Base-by-base conservation (phyloP, 2,888 invertebrate species). In the Drosophila macrothrix region DNA sequence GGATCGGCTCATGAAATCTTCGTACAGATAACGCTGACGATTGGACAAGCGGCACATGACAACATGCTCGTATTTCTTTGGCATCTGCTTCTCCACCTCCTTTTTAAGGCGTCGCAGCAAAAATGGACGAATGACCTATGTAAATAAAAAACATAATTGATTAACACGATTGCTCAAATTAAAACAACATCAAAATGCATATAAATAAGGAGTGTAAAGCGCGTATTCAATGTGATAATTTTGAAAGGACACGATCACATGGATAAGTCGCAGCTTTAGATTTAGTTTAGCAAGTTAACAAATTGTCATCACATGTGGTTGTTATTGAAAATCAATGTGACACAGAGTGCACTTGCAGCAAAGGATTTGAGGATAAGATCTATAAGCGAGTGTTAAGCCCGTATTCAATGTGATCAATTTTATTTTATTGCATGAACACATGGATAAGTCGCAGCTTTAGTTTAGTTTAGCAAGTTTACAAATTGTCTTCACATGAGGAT, bases 1-100 rank as follows among this genome's bases (percentile, higher is more conserved):
- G 91, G 99, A 96, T 90, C 98, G 96, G 63, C 98, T 96, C 99
- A 99, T 99, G 94, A 99, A 99, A 94, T 99, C 99, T 94, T 99
- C 99, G 94, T 99, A 99, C 70, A 99, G 95, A 94, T 96, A 99
- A 78, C 99, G 95, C 94, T 99, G 99, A 43, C 99, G 95, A 94
- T 98, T 98, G 43, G 99, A 98, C 83, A 99, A 95, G 59, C 98
- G 95, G 92, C 99, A 99, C 95, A 98, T 95, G 31, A 99, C 95
- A 81, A 99, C 96, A 94, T 98, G 98, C 93, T 99, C 99, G 94
- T 97, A 98, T 94, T 99, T 99, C 93, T 96, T 96, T 72, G 99
- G 99, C 95, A 99, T 96, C 94, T 99, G 99, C 91, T 98, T 98
- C 94, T 99, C 99, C 70, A 99, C 99, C 94, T 99, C 98, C 65